Percentiles rank a stretch among this genome's conserved stretches.
These are phyloP conservation scores for Paedocypris micromegethes DNA, from an alignment of 2,797 vertebrate species.

Conservation along the genomic window DNA sequence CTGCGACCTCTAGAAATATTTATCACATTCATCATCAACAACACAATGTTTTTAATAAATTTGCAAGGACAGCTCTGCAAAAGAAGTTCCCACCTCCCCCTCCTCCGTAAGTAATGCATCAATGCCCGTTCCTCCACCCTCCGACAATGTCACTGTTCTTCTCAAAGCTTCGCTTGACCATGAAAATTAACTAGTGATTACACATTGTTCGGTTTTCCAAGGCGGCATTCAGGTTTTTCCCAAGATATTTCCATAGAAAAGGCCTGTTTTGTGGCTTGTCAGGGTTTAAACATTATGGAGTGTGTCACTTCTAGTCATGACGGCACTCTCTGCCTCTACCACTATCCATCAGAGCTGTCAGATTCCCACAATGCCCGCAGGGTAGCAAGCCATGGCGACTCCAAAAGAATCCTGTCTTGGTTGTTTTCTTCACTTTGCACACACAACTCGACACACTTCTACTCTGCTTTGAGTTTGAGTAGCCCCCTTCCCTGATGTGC, in stretches of 20 bases:
- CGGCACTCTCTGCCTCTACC: slow-evolving; percentile 34
- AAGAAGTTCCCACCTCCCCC: slow-evolving; percentile 1
- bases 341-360: slow-evolving; percentile 38
- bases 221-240: slow-evolving; percentile 14
- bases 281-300: slow-evolving; percentile 36
- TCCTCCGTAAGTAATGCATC: slow-evolving; percentile 1
- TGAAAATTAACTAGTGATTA: slow-evolving; percentile 37
- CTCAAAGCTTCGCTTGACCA: slow-evolving; percentile 9
- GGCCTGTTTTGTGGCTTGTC: slow-evolving; percentile 30
- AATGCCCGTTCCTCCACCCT: slow-evolving; percentile 6
- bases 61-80: slow-evolving; percentile 15
- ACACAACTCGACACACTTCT: slow-evolving; percentile 9
- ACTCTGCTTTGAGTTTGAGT: slow-evolving; percentile 19
- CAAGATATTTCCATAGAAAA: slow-evolving; percentile 28
- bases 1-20: slow-evolving; percentile 29
- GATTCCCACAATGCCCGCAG: slow-evolving; percentile 34
- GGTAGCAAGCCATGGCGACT: slow-evolving; percentile 32
- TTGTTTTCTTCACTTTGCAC: slow-evolving; percentile 5
- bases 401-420: slow-evolving; percentile 24
- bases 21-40: slow-evolving; percentile 25
- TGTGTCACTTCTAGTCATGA: slow-evolving; percentile 36
- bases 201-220: slow-evolving; percentile 28
- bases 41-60: slow-evolving; percentile 30
- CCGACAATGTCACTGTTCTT: slow-evolving; percentile 21
- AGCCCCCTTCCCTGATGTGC: slow-evolving; percentile 19